Conservation (phyloP, 2,797 vertebrate species). For the Manis javanica region DNA sequence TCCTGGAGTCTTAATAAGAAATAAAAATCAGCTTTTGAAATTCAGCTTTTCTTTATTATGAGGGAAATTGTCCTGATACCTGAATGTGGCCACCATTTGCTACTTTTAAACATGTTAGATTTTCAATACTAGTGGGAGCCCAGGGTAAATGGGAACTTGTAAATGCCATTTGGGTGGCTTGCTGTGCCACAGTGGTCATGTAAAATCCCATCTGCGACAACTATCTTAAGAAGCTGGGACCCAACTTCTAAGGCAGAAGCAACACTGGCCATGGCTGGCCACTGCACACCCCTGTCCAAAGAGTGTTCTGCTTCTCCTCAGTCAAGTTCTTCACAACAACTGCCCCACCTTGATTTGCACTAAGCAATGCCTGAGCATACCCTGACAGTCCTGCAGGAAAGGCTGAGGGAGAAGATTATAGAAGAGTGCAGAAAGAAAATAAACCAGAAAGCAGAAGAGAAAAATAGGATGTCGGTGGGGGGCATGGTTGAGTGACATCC, state of each 20-base stretch:
- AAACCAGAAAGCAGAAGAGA: background rate
- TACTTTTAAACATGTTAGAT: background rate
- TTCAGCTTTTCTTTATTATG: background rate
- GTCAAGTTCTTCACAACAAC: background rate
- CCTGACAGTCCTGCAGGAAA: background rate
- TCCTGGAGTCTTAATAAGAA: background rate
- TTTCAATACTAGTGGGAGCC: background rate
- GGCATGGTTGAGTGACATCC: background rate
- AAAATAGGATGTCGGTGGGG: background rate
- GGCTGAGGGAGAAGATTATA: background rate
- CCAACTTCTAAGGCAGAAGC: background rate
- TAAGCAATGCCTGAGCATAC: background rate
- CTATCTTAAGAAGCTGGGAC: background rate
- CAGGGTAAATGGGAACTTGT: background rate
- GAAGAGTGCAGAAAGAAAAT: background rate
- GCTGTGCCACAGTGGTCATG: background rate
- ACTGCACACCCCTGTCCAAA: background rate
- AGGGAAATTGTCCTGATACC: background rate
- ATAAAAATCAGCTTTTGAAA: slow-evolving; percentile 43
- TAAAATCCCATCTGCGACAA: background rate
- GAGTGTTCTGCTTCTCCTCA: background rate
- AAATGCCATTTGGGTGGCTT: background rate
- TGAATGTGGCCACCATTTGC: slow-evolving; percentile 42
- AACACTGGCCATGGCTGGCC: background rate
- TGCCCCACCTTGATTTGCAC: background rate